These are phyloP conservation scores for Ethmia dodecea DNA, from an alignment of 2,888 invertebrate species.

Conservation along the genomic window DNA sequence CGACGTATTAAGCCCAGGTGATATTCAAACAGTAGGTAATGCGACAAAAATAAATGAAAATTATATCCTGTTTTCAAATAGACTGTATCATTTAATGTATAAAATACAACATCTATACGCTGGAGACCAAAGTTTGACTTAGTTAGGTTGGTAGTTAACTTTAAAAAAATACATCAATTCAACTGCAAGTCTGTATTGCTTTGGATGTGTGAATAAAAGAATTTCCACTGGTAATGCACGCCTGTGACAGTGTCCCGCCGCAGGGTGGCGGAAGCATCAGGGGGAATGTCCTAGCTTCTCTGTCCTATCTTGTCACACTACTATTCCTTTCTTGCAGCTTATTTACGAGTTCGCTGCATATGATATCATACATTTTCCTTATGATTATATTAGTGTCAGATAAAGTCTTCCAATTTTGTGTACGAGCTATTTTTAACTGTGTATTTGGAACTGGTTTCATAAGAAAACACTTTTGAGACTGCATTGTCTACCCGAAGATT, in stretches of 20 bases:
- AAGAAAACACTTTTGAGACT: too few relatives aligned
- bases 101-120: too few relatives aligned
- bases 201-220: slow-evolving; percentile 52
- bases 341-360: slow-evolving; percentile 51
- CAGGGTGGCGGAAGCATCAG: slow-evolving; percentile 48
- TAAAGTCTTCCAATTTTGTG: slow-evolving; percentile 13
- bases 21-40: too few relatives aligned
- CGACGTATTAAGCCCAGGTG: too few relatives aligned
- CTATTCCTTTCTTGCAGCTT: slow-evolving; percentile 50
- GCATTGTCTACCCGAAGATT: too few relatives aligned
- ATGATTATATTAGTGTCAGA: slow-evolving; percentile 26
- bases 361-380: slow-evolving; percentile 39
- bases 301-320: slow-evolving; percentile 67
- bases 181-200: slow-evolving; percentile 28
- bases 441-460: too few relatives aligned
- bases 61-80: too few relatives aligned
- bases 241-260: slow-evolving; percentile 24
- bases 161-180: slow-evolving; percentile 19
- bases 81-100: too few relatives aligned
- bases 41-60: too few relatives aligned
- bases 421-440: neutral
- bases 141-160: too few relatives aligned
- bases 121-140: too few relatives aligned
- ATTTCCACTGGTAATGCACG: slow-evolving; percentile 47
- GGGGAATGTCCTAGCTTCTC: slow-evolving; percentile 56